phyloP scores from a whole-genome alignment of 2,888 invertebrate genomes.

The Pyrgus malvae region DNA sequence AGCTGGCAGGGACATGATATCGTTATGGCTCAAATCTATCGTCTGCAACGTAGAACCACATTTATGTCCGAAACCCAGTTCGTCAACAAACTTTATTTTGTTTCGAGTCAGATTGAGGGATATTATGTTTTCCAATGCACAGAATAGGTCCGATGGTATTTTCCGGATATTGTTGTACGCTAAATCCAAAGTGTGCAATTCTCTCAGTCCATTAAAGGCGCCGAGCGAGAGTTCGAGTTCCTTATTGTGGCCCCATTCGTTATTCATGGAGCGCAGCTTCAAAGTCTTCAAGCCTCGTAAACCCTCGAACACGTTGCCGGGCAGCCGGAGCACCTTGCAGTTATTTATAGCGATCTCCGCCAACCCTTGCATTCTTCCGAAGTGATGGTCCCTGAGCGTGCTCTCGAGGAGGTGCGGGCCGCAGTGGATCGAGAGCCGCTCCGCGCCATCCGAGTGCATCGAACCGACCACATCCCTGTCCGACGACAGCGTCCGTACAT shows the following conservation, averaged over 20 bases:
- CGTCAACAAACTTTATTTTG: conserved; percentile 89
- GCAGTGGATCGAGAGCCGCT: conserved; percentile 88
- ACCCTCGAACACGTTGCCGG: conserved; percentile 90
- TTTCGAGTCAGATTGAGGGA: conserved; percentile 92
- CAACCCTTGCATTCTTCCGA: conserved; percentile 88
- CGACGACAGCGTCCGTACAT: conserved; percentile 86
- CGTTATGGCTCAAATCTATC: conserved; percentile 91
- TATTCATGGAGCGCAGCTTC: conserved; percentile 89
- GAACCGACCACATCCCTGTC: conserved; percentile 84
- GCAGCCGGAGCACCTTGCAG: conserved; percentile 90
- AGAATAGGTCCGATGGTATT: conserved; percentile 90
- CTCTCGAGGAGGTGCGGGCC: conserved; percentile 84
- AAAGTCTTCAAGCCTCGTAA: conserved; percentile 89
- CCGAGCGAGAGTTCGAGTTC: conserved; percentile 87
- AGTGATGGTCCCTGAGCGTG: conserved; percentile 86
- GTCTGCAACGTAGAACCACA: conserved; percentile 87
- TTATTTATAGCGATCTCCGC: conserved; percentile 88
- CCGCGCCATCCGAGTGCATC: conserved; percentile 86
- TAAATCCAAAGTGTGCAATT: conserved; percentile 89
- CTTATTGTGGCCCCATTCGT: conserved; percentile 87
- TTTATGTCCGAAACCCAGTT: conserved; percentile 85
- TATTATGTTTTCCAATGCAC: conserved; percentile 90
- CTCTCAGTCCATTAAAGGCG: conserved; percentile 88
- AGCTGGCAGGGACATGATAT: conserved; percentile 87
- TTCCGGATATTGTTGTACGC: conserved; percentile 90